phyloP scores from a whole-genome alignment of 2,888 invertebrate species.

The Tanypteryx hageni region DNA sequence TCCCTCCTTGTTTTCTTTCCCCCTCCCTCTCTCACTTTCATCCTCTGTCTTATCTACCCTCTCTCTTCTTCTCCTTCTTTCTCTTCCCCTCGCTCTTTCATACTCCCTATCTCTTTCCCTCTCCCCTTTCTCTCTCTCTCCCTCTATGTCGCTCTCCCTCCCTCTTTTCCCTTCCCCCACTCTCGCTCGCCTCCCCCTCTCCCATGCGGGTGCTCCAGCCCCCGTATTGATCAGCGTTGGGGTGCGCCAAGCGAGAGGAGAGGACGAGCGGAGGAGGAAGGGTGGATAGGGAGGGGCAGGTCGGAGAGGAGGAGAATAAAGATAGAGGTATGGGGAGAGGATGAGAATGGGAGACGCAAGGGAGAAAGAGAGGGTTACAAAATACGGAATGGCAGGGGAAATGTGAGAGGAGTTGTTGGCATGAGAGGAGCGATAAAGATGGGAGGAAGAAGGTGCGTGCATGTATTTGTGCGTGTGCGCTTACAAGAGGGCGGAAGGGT shows the following conservation, averaged over 20 bases:
- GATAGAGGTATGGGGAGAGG: neutral
- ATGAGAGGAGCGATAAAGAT: neutral
- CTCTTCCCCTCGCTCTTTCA: neutral
- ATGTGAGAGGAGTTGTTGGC: neutral
- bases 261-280: neutral
- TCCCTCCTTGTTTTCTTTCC: neutral
- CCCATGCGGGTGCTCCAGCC: slow-evolving; percentile 55
- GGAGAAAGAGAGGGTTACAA: neutral
- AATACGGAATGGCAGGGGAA: neutral
- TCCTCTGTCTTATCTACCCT: neutral
- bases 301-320: too few species aligned
- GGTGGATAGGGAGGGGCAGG: neutral
- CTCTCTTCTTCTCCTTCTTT: neutral
- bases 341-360: neutral
- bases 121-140: neutral
- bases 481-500: neutral
- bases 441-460: neutral
- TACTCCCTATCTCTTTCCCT: neutral
- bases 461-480: neutral
- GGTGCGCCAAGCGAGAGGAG: neutral
- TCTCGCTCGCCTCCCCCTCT: neutral
- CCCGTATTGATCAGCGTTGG: slow-evolving; percentile 60
- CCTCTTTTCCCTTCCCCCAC: neutral
- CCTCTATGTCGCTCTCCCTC: too few species aligned
- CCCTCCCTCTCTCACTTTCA: neutral